These are phyloP conservation scores for Pseudolaguvia tuberculata DNA, from an alignment of 2,113 vertebrate species.

Conservation along the genomic window DNA sequence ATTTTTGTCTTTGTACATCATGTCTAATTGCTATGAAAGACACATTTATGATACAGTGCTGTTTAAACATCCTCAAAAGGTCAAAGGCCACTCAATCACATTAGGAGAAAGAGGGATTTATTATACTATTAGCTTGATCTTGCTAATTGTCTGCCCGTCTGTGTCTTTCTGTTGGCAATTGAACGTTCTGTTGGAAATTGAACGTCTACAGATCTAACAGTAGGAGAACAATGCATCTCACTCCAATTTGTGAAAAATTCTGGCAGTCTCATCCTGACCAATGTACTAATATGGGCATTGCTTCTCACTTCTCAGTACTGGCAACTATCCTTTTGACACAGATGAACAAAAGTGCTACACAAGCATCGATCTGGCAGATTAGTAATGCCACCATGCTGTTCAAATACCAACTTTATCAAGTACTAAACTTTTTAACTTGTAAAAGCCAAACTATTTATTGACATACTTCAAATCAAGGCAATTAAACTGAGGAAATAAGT, in stretches of 20 bases:
- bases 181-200: not conserved
- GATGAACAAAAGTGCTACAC: slow-evolving; percentile 26
- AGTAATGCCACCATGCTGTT: slow-evolving; percentile 15
- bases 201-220: not conserved
- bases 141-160: not conserved
- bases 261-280: slow-evolving; percentile 30
- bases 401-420: slow-evolving; percentile 2
- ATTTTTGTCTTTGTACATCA: not conserved
- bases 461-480: not conserved
- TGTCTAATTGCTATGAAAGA: slow-evolving; percentile 6
- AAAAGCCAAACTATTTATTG: slow-evolving; percentile 18
- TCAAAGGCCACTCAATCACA: slow-evolving; percentile 38
- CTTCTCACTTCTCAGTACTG: slow-evolving; percentile 11
- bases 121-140: slow-evolving; percentile 33
- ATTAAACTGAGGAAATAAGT: not conserved
- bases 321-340: slow-evolving; percentile 20
- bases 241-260: slow-evolving; percentile 10
- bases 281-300: slow-evolving; percentile 12
- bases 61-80: slow-evolving; percentile 20
- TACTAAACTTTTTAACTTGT: not conserved
- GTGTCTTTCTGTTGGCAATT: slow-evolving; percentile 4
- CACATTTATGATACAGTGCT: slow-evolving; percentile 31
- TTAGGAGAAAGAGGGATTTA: slow-evolving; percentile 33
- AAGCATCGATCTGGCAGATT: slow-evolving; percentile 13
- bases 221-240: slow-evolving; percentile 19